phyloP scores from a whole-genome alignment of 2,113 vertebrate genomes.

The Pampusana beccarii region DNA sequence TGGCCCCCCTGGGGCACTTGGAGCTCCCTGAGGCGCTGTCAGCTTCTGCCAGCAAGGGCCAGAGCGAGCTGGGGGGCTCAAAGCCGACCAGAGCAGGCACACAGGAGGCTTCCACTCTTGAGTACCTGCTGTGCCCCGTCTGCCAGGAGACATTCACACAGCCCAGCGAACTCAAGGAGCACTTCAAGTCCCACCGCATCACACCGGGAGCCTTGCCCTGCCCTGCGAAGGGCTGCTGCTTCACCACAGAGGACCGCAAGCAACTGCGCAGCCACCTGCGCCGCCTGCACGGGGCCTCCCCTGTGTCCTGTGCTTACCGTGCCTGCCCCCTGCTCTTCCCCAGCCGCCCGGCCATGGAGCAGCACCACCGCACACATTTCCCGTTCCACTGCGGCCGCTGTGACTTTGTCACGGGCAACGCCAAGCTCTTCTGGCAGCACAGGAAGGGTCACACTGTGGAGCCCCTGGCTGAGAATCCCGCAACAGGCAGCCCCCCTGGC shows the following conservation, averaged over 20 bases:
- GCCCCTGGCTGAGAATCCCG: accelerated
- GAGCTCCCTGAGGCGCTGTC: conserved; percentile 3
- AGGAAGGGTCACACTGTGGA: conserved; percentile 50
- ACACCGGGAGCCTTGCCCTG: conserved; percentile 59
- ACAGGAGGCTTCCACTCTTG: background rate
- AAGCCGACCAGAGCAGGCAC: background rate
- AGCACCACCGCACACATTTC: conserved; percentile 76
- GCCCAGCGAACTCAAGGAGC: conserved; percentile 76
- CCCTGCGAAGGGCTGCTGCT: conserved; percentile 72
- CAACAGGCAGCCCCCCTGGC: accelerated
- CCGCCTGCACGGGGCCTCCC: conserved; percentile 59
- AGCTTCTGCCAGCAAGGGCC: background rate
- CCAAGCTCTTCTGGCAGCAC: conserved; percentile 80
- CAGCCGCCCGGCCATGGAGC: conserved; percentile 78
- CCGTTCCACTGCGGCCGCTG: conserved; percentile 84
- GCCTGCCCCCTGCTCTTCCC: conserved; percentile 78
- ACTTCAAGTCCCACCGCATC: conserved; percentile 76
- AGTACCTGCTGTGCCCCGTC: conserved; percentile 70
- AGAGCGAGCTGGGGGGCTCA: accelerated
- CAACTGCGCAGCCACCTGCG: conserved; percentile 75
- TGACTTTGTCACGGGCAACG: conserved; percentile 75
- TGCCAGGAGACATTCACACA: conserved; percentile 71
- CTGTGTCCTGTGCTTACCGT: conserved; percentile 74
- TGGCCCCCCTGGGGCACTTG: background rate
- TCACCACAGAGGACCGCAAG: conserved; percentile 68